A percentile compares a stretch with the other conserved stretches of the same genome.
These are phyloP conservation scores for Chunga burmeisteri DNA, from an alignment of 2,113 vertebrate genomes.

Conservation along the genomic window DNA sequence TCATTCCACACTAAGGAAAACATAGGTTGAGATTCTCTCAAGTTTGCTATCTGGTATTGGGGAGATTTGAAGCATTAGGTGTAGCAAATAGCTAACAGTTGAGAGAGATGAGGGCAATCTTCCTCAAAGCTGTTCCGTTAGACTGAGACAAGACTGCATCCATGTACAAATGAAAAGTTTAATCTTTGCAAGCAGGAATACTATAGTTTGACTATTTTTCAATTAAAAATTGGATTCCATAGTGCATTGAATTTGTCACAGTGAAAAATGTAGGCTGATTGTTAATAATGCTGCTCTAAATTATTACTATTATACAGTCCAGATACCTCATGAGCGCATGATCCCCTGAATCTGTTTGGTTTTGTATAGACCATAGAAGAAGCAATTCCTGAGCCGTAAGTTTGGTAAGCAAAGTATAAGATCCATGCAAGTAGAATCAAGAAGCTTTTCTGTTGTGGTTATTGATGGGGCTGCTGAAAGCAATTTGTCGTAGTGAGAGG, in stretches of 20 bases:
- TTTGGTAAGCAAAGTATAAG: not conserved
- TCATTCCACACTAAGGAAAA: not conserved
- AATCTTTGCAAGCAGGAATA: constrained; percentile 41
- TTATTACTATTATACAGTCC: constrained; percentile 58
- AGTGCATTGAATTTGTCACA: constrained; percentile 54
- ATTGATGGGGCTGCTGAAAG: constrained; percentile 34
- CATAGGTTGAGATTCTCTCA: not conserved
- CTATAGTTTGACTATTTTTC: constrained; percentile 57
- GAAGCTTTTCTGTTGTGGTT: constrained; percentile 37
- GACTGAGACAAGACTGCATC: constrained; percentile 29
- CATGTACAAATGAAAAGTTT: constrained; percentile 49
- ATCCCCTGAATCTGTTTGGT: constrained; percentile 29
- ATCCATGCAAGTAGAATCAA: constrained; percentile 2
- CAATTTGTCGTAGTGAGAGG: constrained; percentile 27
- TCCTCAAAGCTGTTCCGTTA: constrained; percentile 39
- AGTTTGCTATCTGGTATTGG: not conserved
- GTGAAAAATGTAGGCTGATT: constrained; percentile 56
- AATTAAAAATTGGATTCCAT: constrained; percentile 60
- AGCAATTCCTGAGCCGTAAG: constrained; percentile 5
- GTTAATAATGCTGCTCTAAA: constrained; percentile 49
- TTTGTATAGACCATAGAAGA: not conserved
- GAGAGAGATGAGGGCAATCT: constrained; percentile 46
- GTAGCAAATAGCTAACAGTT: constrained; percentile 21
- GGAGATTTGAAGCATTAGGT: constrained; percentile 7
- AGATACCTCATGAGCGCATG: constrained; percentile 36